These are phyloP conservation scores for Chlorospingus flavigularis DNA, from an alignment of 2,797 vertebrate species.

Conservation along the genomic window DNA sequence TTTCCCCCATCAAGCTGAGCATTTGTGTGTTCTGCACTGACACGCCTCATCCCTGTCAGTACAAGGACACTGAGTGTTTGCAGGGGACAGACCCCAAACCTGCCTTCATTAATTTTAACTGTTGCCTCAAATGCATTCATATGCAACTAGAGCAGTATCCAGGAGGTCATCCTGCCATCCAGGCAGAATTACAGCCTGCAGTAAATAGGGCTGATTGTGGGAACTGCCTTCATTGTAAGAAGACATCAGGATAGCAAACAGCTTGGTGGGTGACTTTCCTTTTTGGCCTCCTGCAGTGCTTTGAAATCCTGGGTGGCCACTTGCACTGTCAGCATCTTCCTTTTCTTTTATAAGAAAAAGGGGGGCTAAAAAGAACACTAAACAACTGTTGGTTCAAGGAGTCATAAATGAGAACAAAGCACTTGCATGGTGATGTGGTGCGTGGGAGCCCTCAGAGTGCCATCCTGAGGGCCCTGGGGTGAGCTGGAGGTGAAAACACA, in stretches of 20 bases:
- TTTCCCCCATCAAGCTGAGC: background rate
- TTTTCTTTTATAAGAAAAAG: background rate
- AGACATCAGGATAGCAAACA: background rate
- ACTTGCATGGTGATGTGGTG: background rate
- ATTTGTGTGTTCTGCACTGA: accelerated
- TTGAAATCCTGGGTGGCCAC: constrained; percentile 56
- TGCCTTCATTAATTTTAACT: background rate
- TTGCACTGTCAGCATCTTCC: constrained; percentile 24
- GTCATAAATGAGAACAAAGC: background rate
- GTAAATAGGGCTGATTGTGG: constrained; percentile 15
- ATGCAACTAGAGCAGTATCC: background rate
- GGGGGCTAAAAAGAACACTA: accelerated
- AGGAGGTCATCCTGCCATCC: background rate
- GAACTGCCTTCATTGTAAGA: constrained; percentile 23
- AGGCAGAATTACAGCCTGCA: constrained; percentile 9
- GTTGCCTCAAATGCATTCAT: background rate
- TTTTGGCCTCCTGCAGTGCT: background rate
- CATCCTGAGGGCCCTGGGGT: background rate
- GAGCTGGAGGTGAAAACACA: background rate
- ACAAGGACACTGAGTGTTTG: background rate
- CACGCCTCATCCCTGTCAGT: accelerated
- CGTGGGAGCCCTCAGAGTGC: background rate
- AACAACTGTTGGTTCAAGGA: background rate
- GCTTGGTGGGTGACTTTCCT: constrained; percentile 44
- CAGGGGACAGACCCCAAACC: background rate